These are phyloP conservation scores for Drosophila aldrichi DNA, from an alignment of 2,888 invertebrate species.

Conservation along the genomic window DNA sequence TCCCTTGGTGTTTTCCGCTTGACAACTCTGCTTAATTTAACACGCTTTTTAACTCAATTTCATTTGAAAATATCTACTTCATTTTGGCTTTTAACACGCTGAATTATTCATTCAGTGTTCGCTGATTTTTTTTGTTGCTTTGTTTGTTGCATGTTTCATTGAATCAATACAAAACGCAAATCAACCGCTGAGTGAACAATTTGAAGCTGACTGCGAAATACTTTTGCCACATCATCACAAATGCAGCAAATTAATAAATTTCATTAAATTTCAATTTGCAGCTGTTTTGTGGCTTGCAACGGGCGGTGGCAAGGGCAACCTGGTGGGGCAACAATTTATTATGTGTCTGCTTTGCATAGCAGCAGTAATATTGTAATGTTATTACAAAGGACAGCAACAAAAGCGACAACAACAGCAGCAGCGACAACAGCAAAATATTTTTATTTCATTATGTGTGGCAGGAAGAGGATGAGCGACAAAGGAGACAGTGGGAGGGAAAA, in stretches of 20 bases:
- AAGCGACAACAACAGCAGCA: conserved; percentile 9
- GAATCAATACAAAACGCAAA: conserved; percentile 12
- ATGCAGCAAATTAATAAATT: conserved; percentile 55
- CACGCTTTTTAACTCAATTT: conserved; percentile 7
- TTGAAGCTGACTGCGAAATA: conserved; percentile 17
- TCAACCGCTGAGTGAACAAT: conserved; percentile 12
- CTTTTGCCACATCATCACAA: conserved; percentile 60
- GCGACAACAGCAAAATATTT: conserved; percentile 30
- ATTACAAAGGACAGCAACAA: conserved; percentile 21
- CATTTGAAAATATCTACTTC: conserved; percentile 6
- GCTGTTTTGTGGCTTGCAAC: conserved; percentile 45
- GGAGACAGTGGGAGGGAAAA: neutral
- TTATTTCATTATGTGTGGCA: conserved; percentile 42
- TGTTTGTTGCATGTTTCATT: neutral
- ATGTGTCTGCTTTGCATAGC: conserved; percentile 30
- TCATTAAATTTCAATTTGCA: conserved; percentile 55
- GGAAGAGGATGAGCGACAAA: neutral
- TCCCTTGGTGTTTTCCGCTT: conserved; percentile 4
- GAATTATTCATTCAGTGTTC: conserved; percentile 6
- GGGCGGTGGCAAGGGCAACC: conserved; percentile 9
- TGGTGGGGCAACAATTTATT: conserved; percentile 27
- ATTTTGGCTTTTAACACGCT: neutral
- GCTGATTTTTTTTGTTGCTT: conserved; percentile 6
- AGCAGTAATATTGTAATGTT: conserved; percentile 13
- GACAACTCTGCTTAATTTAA: conserved; percentile 15